These are phyloP conservation scores for Charadrius vociferus DNA, from an alignment of 2,113 vertebrate species.

Conservation along the genomic window DNA sequence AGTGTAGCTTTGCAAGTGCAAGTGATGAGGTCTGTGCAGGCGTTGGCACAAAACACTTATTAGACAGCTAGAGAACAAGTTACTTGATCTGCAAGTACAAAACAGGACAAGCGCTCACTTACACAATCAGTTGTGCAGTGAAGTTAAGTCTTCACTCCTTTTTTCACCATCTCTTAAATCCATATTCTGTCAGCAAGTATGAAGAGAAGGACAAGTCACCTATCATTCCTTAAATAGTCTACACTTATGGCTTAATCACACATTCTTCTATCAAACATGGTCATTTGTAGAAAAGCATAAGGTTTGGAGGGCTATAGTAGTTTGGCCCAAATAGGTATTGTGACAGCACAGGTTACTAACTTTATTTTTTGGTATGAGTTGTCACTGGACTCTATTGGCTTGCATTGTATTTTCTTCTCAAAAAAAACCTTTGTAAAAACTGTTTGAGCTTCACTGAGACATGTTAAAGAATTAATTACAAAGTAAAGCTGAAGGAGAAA, in stretches of 20 bases:
- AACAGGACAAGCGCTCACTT: background rate
- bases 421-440: conserved; percentile 43
- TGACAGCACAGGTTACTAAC: background rate
- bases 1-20: background rate
- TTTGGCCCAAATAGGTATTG: background rate
- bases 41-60: background rate
- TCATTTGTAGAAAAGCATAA: background rate
- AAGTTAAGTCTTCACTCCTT: background rate
- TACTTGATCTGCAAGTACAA: background rate
- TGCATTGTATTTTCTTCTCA: conserved; percentile 34
- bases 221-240: background rate
- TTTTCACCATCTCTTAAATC: background rate
- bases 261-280: background rate
- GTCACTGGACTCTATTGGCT: background rate
- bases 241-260: background rate
- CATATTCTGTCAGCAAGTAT: background rate
- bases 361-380: background rate
- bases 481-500: conserved; percentile 79
- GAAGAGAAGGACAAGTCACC: background rate
- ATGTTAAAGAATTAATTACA: conserved; percentile 81
- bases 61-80: background rate
- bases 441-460: conserved; percentile 64
- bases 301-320: background rate
- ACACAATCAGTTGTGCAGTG: background rate
- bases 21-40: background rate